A percentile compares a stretch with the other conserved stretches of the same genome.
Conservation (phyloP, 1,140 invertebrate species). For the Drosophila ogumai region DNA sequence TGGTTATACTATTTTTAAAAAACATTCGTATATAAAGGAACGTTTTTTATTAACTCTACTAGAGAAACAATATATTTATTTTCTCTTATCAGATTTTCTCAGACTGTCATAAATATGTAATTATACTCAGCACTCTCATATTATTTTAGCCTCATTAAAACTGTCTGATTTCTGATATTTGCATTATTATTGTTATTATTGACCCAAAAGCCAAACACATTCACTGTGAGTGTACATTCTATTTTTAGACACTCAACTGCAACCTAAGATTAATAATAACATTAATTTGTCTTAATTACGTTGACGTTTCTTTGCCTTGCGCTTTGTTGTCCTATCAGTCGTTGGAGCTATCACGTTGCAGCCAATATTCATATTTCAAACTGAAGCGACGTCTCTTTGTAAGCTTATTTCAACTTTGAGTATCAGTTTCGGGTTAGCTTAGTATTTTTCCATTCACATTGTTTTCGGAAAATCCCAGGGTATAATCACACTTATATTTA, state of each 20-base stretch:
- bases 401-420: slow-evolving; percentile 14
- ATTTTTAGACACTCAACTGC: slow-evolving; percentile 29
- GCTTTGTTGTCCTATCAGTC: slow-evolving; percentile 1
- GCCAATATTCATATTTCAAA: slow-evolving; percentile 23
- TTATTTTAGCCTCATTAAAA: slow-evolving; percentile 3
- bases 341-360: slow-evolving; percentile 21
- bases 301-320: slow-evolving; percentile 3
- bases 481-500: not conserved
- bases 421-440: not conserved
- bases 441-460: slow-evolving; percentile 26
- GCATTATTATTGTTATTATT: slow-evolving; percentile 3
- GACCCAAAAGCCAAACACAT: not conserved
- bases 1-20: too few relatives aligned
- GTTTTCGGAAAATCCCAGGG: slow-evolving; percentile 15
- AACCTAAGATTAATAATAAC: slow-evolving; percentile 29
- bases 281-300: slow-evolving; percentile 37
- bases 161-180: slow-evolving; percentile 2
- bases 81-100: too few relatives aligned
- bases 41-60: too few relatives aligned
- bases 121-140: not conserved
- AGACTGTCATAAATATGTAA: too few relatives aligned
- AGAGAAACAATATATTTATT: too few relatives aligned
- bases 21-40: too few relatives aligned
- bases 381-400: slow-evolving; percentile 7
- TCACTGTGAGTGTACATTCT: slow-evolving; percentile 15